phyloP scores from a whole-genome alignment of 2,888 invertebrate genomes.

The Onthophagus sagittarius region DNA sequence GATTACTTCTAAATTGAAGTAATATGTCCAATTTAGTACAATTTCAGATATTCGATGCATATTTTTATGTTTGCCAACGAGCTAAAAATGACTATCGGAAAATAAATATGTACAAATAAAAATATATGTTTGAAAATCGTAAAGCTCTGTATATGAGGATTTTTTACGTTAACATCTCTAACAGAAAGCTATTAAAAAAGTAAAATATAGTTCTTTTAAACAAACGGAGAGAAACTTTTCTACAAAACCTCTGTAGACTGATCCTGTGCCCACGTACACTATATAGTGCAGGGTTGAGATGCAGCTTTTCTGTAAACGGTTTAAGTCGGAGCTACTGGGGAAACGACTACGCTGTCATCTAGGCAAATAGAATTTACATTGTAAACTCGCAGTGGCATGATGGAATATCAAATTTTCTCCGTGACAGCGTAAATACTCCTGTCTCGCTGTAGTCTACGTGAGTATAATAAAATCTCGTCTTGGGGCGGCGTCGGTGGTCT shows the following conservation, averaged over 20 bases:
- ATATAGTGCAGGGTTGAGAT: neutral
- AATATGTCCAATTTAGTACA: too few relatives aligned
- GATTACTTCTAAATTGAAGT: too few relatives aligned
- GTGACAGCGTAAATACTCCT: conserved; percentile 26
- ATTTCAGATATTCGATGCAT: too few relatives aligned
- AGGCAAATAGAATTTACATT: conserved; percentile 22
- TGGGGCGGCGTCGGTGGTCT: neutral
- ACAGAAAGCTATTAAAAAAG: too few relatives aligned
- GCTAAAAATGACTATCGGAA: too few relatives aligned
- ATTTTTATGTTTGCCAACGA: too few relatives aligned
- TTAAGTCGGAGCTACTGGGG: conserved; percentile 17
- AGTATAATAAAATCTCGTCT: conserved; percentile 7
- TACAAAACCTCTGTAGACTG: neutral
- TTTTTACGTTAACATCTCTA: too few relatives aligned
- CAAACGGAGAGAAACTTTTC: neutral
- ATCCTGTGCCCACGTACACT: neutral
- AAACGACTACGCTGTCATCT: conserved; percentile 12
- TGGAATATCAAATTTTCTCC: conserved; percentile 27
- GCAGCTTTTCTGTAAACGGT: conserved; percentile 5
- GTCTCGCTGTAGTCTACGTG: conserved; percentile 15
- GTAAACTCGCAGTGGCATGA: conserved; percentile 19
- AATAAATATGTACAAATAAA: too few relatives aligned
- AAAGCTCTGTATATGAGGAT: too few relatives aligned
- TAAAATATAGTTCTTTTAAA: neutral
- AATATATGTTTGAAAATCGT: too few relatives aligned